Conservation (phyloP, 2,113 vertebrate genomes). For the Lipotes vexillifer region DNA sequence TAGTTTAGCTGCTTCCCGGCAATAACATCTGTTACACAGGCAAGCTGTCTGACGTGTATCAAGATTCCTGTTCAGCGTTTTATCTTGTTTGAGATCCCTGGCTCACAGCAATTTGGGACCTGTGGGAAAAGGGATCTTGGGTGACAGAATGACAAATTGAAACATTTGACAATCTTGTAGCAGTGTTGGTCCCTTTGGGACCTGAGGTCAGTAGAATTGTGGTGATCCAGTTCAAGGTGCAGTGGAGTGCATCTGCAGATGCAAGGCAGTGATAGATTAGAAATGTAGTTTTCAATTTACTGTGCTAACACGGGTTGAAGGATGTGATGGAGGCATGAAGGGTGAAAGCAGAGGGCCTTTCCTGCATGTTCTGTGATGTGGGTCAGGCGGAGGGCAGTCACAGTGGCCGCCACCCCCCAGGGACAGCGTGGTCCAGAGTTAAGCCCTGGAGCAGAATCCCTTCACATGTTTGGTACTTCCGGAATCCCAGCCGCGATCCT, state of each 20-base stretch:
- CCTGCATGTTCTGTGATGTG: neutral
- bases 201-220: neutral
- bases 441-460: neutral
- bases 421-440: neutral
- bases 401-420: neutral
- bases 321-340: neutral
- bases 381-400: neutral
- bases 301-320: neutral
- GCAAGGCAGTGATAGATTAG: neutral
- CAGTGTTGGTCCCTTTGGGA: neutral
- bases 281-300: neutral
- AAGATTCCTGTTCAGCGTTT: neutral
- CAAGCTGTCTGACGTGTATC: neutral
- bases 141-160: slow-evolving; percentile 31
- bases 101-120: neutral
- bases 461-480: neutral
- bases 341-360: neutral
- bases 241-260: neutral
- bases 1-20: slow-evolving; percentile 6
- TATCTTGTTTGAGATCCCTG: neutral
- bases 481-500: neutral
- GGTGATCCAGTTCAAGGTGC: neutral
- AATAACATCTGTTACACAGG: neutral
- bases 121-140: neutral
- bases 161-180: neutral